A percentile compares a stretch with the other conserved stretches of the same genome.
Conservation (phyloP, 2,797 vertebrate genomes). For the Sparus aurata region DNA sequence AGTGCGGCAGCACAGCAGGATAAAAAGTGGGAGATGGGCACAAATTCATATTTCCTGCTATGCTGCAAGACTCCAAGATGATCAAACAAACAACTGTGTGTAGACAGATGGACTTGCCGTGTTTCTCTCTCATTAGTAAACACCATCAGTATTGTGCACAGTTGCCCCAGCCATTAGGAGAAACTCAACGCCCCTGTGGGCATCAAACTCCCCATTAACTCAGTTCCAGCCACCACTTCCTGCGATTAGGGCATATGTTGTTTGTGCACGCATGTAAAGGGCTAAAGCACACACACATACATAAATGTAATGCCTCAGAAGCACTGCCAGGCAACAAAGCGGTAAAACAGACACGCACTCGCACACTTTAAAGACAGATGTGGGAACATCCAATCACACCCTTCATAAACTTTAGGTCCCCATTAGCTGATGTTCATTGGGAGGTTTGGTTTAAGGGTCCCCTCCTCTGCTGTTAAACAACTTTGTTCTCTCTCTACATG, state of each 20-base stretch:
- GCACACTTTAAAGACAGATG: constrained; percentile 49
- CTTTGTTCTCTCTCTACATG: constrained; percentile 15
- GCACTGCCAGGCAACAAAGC: not conserved
- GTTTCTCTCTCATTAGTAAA: constrained; percentile 66
- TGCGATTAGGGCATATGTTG: constrained; percentile 58
- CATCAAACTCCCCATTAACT: constrained; percentile 70
- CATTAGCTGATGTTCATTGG: constrained; percentile 52
- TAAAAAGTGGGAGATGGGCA: constrained; percentile 6
- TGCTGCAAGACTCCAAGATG: constrained; percentile 28
- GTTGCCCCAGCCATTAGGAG: constrained; percentile 60
- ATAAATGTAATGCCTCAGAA: not conserved
- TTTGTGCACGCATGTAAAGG: constrained; percentile 34
- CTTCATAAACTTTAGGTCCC: constrained; percentile 64
- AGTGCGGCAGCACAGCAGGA: constrained; percentile 18
- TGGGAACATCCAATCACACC: constrained; percentile 65
- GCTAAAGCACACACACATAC: constrained; percentile 32
- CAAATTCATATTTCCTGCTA: constrained; percentile 44
- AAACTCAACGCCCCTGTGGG: constrained; percentile 55
- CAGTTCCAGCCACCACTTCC: constrained; percentile 41
- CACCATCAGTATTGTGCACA: constrained; percentile 45
- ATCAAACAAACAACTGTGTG: constrained; percentile 61
- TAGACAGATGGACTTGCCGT: constrained; percentile 59
- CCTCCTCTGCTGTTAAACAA: constrained; percentile 33
- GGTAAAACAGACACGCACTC: not conserved
- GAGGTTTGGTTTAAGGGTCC: constrained; percentile 29